Evolutionary conservation across 2,113 vertebrate species (phyloP).

Genomic region (Sula dactylatra): DNA sequence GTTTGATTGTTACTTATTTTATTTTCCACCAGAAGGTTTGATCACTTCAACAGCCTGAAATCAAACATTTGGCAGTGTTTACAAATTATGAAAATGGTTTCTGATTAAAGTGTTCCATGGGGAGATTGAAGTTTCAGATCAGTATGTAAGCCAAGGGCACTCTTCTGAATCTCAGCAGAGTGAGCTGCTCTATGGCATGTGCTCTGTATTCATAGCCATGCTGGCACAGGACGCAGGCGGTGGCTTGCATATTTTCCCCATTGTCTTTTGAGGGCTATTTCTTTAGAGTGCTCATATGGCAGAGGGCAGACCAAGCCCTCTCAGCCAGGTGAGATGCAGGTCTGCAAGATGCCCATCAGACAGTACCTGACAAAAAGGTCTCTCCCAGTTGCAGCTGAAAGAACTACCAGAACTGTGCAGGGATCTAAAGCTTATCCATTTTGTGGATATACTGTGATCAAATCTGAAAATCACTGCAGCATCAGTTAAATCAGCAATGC

Average conservation of each 20-base stretch:
- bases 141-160: neutral
- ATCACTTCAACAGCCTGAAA: slow-evolving; percentile 16
- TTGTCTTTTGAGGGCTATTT: neutral
- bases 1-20: neutral
- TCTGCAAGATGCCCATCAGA: neutral
- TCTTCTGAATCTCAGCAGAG: neutral
- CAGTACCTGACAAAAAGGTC: neutral
- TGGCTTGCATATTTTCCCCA: fast-evolving
- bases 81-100: slow-evolving; percentile 50
- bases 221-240: neutral
- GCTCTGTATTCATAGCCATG: neutral
- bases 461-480: neutral
- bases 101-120: neutral
- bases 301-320: neutral
- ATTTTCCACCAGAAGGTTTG: neutral
- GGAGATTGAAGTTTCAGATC: slow-evolving; percentile 1
- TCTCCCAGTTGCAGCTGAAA: neutral
- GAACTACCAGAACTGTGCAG: neutral
- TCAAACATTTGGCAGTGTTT: slow-evolving; percentile 28
- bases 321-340: neutral
- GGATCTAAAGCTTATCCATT: neutral
- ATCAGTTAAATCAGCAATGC: neutral
- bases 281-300: neutral
- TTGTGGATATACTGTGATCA: neutral
- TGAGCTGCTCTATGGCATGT: neutral